Evolutionary conservation across 23 tunicate species (phyloP).

Genomic region (Ascidia mentula): DNA sequence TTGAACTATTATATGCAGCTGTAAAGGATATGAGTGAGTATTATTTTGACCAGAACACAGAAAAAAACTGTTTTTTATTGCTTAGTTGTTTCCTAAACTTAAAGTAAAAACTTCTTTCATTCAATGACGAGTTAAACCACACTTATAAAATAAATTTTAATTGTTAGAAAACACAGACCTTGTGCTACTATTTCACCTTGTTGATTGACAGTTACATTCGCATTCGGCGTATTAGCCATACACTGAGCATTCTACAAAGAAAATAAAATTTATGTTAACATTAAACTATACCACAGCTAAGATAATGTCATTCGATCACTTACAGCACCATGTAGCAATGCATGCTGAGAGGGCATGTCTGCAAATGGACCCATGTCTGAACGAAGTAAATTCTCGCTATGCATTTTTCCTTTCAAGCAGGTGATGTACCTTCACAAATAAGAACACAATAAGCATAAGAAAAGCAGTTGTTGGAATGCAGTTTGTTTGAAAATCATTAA

Average conservation of each 20-base stretch:
- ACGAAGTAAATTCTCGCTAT: slow-evolving; percentile 90
- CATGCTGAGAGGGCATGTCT: slow-evolving; percentile 27
- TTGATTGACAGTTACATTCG: slow-evolving; percentile 89
- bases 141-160: no score
- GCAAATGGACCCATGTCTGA: slow-evolving; percentile 52
- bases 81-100: no score
- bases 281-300: neutral
- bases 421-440: slow-evolving; percentile 74
- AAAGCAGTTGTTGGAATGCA: neutral
- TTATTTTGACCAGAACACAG: no score
- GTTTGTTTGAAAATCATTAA: neutral
- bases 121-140: no score
- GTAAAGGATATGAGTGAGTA: neutral
- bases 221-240: slow-evolving; percentile 86
- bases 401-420: slow-evolving; percentile 99
- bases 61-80: no score
- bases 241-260: slow-evolving; percentile 33
- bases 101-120: no score
- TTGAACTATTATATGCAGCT: neutral
- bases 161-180: no score
- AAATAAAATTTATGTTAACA: neutral
- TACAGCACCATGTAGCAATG: slow-evolving; percentile 25
- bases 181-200: slow-evolving; percentile 88
- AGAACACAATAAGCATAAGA: neutral
- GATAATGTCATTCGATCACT: neutral